phyloP scores from a whole-genome alignment of 2,797 vertebrate genomes.

The Pristis pectinata region DNA sequence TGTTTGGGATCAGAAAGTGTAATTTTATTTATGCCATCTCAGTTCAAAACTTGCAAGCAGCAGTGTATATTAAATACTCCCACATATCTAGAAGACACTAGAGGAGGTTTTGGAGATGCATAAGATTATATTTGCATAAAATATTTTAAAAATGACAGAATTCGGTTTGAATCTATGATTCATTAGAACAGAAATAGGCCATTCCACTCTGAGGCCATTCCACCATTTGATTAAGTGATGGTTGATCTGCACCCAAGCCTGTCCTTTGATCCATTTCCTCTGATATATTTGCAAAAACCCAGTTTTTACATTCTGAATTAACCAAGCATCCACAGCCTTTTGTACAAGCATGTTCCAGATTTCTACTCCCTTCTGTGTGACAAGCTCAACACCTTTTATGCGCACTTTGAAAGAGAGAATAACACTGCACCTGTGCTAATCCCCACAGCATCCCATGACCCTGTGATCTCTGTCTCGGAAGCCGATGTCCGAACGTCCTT shows the following conservation, averaged over 20 bases:
- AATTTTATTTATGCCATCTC: background rate
- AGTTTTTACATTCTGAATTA: background rate
- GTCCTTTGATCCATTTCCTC: background rate
- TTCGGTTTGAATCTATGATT: background rate
- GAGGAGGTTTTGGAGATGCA: background rate
- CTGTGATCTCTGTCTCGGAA: too few species aligned
- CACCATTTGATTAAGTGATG: background rate
- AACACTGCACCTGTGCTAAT: too few species aligned
- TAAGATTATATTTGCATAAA: background rate
- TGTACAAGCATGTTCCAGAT: background rate
- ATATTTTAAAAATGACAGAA: background rate
- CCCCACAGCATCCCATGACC: too few species aligned
- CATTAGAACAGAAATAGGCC: background rate
- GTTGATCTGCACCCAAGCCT: background rate
- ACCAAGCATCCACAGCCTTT: background rate
- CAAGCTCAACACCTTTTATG: too few species aligned
- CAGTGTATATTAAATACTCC: background rate
- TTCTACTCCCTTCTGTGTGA: background rate
- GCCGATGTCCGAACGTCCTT: too few species aligned
- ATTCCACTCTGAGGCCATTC: background rate
- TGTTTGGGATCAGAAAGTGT: background rate
- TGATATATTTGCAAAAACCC: background rate
- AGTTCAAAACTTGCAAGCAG: background rate
- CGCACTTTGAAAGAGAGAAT: too few species aligned
- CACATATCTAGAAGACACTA: background rate